Base-by-base conservation (phyloP, 2,797 vertebrate genomes). In the Periparus ater region DNA sequence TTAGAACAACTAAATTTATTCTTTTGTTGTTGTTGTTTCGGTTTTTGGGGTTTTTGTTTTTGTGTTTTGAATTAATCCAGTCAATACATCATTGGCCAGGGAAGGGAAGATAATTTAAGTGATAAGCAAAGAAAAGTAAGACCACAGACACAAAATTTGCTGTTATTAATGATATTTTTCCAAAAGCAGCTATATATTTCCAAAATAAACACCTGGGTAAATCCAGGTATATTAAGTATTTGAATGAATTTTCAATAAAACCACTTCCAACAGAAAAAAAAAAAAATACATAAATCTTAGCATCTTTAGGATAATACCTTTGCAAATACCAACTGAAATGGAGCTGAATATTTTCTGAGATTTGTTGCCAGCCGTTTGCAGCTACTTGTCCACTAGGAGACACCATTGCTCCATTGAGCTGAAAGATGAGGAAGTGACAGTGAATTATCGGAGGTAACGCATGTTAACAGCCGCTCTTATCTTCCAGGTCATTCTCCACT, bases 351-450 rank as follows among this genome's bases (percentile, higher is more conserved):
- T 7, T 45, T 51, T 21, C 32, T 17, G 19, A 51, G 19, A 51
- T 32, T 2, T 6, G 6, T 45, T 66, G 12, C 27, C 29, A 70
- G 48, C 63, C 3, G 1, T 47, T 77, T 66, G 45, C 19, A 83
- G 17, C 12, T 12, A 3, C 5, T 27, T 74, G 50, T n/a, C 95
- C 95, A 87, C 91, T 63, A 97, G 93, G 91, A 91, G 94, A 16
- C 95, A 90, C 66, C 87, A 26, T 93, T 93, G 79, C 29, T 91
- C 76, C 80, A 29, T 0, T 54, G 29, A 86, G 50, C 22, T 36
- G 32, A 58, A 73, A 54, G 38, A 27, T 3, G 22, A 72, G 10
- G 7, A 7, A 6, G n/a, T 11, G 29, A 10, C 47, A 65, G 23
- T 47, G 62, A 80, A 30, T 74, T 58, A 11, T 26, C 1, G 4